These are phyloP conservation scores for Mystacornis crossleyi DNA, from an alignment of 2,113 vertebrate species.

Conservation along the genomic window DNA sequence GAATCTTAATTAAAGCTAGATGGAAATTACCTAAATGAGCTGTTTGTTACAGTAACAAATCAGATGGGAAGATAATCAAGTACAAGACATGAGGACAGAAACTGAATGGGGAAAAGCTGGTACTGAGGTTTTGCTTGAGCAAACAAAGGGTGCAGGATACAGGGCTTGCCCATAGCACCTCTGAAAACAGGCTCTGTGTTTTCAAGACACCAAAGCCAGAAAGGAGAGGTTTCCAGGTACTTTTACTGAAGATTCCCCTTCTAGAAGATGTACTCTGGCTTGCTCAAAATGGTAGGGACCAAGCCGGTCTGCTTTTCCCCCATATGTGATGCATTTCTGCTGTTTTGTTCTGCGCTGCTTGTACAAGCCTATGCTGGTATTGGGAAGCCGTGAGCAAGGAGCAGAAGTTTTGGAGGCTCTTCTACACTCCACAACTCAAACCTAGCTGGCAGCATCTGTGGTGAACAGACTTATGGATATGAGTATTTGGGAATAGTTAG, in stretches of 20 bases:
- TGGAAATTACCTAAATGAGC: constrained; percentile 1
- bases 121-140: background rate
- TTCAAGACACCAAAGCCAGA: background rate
- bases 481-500: background rate
- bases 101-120: background rate
- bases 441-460: background rate
- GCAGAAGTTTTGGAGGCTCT: background rate
- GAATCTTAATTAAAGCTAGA: constrained; percentile 2
- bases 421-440: background rate
- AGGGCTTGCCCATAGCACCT: background rate
- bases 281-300: background rate
- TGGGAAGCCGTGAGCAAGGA: background rate
- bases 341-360: background rate
- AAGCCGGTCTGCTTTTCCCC: background rate
- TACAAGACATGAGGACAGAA: background rate
- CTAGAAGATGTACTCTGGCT: background rate
- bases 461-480: background rate
- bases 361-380: background rate
- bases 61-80: background rate
- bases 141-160: background rate
- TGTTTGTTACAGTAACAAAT: background rate
- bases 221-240: background rate
- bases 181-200: background rate
- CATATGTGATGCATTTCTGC: background rate
- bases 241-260: background rate